phyloP scores from a whole-genome alignment of 2,888 invertebrate genomes.

The Mycalesis mineus region DNA sequence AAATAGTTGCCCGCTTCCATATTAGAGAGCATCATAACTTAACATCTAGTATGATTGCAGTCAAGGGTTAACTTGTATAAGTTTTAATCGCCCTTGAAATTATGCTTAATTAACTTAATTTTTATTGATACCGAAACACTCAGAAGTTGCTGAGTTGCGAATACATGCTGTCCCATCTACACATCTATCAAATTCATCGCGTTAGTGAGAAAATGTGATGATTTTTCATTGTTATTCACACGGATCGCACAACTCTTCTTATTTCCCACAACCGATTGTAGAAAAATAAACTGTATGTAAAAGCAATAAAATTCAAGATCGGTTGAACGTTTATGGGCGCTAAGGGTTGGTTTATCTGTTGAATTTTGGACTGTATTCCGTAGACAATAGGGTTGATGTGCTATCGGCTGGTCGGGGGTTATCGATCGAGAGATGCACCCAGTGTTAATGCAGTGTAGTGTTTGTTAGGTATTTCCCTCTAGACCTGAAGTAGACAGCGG shows the following conservation, averaged over 20 bases:
- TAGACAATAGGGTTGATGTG: slow-evolving; percentile 9
- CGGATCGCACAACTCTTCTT: neutral
- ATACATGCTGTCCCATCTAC: no score
- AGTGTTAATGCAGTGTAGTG: slow-evolving; percentile 20
- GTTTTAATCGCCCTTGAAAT: no score
- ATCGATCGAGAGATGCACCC: slow-evolving; percentile 24
- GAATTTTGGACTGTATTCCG: slow-evolving; percentile 19
- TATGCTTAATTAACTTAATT: no score
- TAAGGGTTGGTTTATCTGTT: neutral
- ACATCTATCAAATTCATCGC: no score
- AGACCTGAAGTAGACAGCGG: neutral
- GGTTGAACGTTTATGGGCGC: neutral
- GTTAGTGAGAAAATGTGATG: no score
- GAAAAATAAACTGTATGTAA: neutral
- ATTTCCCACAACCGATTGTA: neutral
- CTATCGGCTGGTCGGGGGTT: slow-evolving; percentile 9
- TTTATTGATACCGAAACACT: no score
- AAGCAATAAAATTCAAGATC: slow-evolving; percentile 2
- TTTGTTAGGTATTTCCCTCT: slow-evolving; percentile 6
- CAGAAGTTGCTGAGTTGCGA: no score
- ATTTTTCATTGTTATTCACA: neutral
- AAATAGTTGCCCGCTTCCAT: no score
- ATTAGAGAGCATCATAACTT: no score
- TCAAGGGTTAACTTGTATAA: no score
- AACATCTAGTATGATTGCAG: no score